phyloP scores from a whole-genome alignment of 2,797 vertebrate species.

The Fundulus diaphanus region DNA sequence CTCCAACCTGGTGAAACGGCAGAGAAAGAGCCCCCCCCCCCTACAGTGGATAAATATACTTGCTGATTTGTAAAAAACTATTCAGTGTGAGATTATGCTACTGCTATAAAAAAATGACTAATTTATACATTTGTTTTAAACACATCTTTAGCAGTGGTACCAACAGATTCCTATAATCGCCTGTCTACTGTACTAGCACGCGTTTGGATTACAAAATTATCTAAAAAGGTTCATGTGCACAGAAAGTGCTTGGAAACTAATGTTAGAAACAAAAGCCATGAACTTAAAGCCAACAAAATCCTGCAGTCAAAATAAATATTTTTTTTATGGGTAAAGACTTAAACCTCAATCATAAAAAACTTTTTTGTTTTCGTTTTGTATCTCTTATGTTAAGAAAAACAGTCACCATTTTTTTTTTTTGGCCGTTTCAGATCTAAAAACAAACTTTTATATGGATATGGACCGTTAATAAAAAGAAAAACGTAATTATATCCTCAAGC shows the following conservation, averaged over 20 bases:
- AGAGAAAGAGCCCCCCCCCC: too few relatives aligned
- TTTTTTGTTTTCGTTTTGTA: background rate
- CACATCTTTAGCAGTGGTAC: background rate
- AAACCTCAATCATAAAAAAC: background rate
- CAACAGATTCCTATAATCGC: background rate
- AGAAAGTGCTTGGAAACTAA: constrained; percentile 31
- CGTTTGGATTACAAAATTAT: background rate
- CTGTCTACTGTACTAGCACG: background rate
- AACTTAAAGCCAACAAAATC: constrained; percentile 4
- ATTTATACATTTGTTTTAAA: background rate
- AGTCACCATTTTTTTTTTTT: constrained; percentile 28
- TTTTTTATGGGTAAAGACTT: constrained; percentile 1
- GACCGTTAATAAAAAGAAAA: constrained; percentile 24
- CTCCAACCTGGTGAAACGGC: too few relatives aligned
- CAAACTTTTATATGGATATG: constrained; percentile 59
- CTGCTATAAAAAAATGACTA: background rate
- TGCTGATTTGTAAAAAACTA: too few relatives aligned
- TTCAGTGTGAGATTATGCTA: constrained; percentile 1
- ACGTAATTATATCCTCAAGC: constrained; percentile 27
- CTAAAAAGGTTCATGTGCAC: background rate
- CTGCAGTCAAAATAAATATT: constrained; percentile 11
- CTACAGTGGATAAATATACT: too few relatives aligned
- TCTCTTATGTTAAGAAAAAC: background rate
- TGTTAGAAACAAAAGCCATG: background rate
- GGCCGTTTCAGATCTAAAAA: constrained; percentile 37